These are phyloP conservation scores for Meandrina meandrites DNA, from an alignment of 92 coral and sea anemone species.

Conservation along the genomic window DNA sequence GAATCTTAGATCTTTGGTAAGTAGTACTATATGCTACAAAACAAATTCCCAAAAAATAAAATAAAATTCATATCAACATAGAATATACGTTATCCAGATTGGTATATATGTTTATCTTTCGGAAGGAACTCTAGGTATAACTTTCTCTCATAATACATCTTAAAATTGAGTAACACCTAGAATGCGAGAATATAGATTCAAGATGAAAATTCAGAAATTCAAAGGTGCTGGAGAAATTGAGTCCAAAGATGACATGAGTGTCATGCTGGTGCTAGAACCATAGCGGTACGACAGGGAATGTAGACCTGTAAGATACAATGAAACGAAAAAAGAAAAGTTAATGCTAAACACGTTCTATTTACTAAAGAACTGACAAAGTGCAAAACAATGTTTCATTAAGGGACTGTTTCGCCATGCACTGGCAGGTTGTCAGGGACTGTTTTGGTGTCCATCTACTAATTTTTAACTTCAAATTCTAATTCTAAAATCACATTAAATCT, in stretches of 20 bases:
- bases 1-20: too few species aligned
- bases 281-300: conserved; percentile 87
- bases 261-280: conserved; percentile 85
- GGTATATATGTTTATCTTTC: background rate
- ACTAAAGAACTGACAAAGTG: too few species aligned
- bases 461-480: too few species aligned
- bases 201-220: background rate
- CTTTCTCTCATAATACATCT: background rate
- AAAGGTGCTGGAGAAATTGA: background rate
- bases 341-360: too few species aligned
- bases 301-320: conserved; percentile 63
- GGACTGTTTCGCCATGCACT: too few species aligned
- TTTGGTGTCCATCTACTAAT: too few species aligned
- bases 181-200: background rate
- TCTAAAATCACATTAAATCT: too few species aligned
- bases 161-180: background rate
- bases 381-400: too few species aligned
- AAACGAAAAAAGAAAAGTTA: background rate
- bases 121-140: background rate
- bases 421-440: too few species aligned
- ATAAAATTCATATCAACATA: background rate
- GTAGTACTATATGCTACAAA: background rate
- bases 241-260: background rate
- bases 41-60: background rate
- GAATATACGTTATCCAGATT: background rate